Evolutionary conservation across 1,140 invertebrate genomes (phyloP).

Genomic region (Parasteatoda tepidariorum): DNA sequence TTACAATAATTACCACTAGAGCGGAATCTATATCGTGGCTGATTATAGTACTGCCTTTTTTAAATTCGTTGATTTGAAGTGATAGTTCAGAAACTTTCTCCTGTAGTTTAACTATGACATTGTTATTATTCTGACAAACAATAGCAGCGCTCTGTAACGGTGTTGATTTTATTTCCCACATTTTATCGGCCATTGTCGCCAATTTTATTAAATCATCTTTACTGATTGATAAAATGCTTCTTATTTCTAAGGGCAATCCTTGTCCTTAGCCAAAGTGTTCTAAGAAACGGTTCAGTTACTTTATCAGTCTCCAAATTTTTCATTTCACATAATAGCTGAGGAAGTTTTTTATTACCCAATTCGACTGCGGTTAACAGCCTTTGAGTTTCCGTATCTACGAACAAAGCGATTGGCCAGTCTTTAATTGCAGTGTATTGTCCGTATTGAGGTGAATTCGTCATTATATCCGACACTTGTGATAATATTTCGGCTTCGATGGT

Average conservation of each 20-base stretch:
- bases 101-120: constrained; percentile 20
- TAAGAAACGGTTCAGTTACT: constrained; percentile 36
- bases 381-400: constrained; percentile 16
- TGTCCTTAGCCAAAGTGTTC: constrained; percentile 28
- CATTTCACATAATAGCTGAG: constrained; percentile 42
- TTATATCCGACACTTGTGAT: constrained; percentile 38
- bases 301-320: constrained; percentile 35
- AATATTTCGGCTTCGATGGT: constrained; percentile 49
- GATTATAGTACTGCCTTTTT: background rate
- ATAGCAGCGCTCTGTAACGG: background rate
- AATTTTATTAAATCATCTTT: background rate
- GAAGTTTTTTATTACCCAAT: constrained; percentile 38
- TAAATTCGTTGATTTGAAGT: constrained; percentile 12
- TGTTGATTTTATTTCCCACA: constrained; percentile 17
- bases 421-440: constrained; percentile 9
- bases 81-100: constrained; percentile 17
- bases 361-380: constrained; percentile 34
- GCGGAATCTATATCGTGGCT: background rate
- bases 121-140: background rate
- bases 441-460: constrained; percentile 25
- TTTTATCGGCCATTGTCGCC: background rate
- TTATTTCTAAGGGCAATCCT: background rate
- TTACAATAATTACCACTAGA: background rate
- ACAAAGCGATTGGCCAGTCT: constrained; percentile 25
- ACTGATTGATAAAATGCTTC: no score